phyloP scores from a whole-genome alignment of 2,888 invertebrate species.

The Spicauda simplicius region DNA sequence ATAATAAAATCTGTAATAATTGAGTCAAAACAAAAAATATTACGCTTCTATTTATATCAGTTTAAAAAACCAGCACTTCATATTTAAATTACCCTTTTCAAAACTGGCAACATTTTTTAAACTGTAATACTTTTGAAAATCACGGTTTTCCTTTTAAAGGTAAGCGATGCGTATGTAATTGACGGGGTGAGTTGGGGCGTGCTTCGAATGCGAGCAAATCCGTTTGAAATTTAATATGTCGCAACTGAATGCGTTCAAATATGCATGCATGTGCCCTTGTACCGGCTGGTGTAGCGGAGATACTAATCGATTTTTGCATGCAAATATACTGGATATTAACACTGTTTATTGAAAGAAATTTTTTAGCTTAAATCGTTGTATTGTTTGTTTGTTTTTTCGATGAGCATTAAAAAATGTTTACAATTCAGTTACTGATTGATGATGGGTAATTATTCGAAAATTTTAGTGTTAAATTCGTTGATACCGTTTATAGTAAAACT shows the following conservation, averaged over 20 bases:
- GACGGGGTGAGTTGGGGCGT: conserved; percentile 51
- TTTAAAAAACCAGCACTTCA: conserved; percentile 20
- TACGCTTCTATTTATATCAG: conserved; percentile 1
- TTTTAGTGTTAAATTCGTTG: too few relatives aligned
- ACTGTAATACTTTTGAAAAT: conserved; percentile 36
- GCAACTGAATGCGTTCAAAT: conserved; percentile 58
- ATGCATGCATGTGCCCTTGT: conserved; percentile 48
- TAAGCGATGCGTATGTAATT: conserved; percentile 52
- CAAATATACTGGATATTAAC: not conserved
- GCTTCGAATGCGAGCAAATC: conserved; percentile 60
- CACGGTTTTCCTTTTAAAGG: conserved; percentile 38
- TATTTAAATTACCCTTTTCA: conserved; percentile 34
- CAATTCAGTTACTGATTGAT: too few relatives aligned
- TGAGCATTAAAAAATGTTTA: too few relatives aligned
- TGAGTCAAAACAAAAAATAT: not conserved
- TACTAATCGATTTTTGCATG: conserved; percentile 43
- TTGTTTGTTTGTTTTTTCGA: too few relatives aligned
- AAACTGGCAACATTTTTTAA: conserved; percentile 34
- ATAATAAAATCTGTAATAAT: not conserved
- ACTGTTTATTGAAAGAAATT: not conserved
- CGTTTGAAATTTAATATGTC: conserved; percentile 76
- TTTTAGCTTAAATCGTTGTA: too few relatives aligned
- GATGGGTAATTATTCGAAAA: too few relatives aligned
- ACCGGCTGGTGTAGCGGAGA: conserved; percentile 23
- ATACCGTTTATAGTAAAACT: too few relatives aligned